Evolutionary conservation across 2,797 vertebrate species (phyloP).

Genomic region (Schizothorax lantsangensis): DNA sequence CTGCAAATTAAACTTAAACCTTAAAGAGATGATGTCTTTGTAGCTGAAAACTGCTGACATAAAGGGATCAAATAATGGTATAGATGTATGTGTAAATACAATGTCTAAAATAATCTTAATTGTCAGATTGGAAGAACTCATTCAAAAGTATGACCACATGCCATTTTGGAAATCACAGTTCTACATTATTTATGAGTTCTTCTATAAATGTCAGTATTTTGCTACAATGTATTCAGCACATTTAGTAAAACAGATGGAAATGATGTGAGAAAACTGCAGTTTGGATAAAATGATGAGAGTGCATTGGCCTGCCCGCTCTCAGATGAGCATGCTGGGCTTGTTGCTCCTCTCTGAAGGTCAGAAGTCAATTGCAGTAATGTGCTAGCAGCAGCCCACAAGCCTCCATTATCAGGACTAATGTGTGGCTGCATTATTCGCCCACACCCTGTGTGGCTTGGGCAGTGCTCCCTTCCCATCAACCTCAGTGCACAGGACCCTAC

Average conservation of each 20-base stretch:
- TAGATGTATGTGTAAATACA: neutral
- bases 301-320: constrained; percentile 22
- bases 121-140: neutral
- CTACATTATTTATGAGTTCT: neutral
- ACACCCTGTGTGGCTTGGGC: constrained; percentile 51
- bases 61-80: neutral
- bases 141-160: neutral
- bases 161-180: neutral
- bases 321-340: constrained; percentile 46
- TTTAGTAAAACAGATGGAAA: constrained; percentile 41
- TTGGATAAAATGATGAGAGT: constrained; percentile 30
- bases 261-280: constrained; percentile 56
- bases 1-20: neutral
- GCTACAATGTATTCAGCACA: neutral
- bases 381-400: constrained; percentile 64
- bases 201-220: constrained; percentile 9
- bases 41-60: neutral
- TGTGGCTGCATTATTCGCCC: constrained; percentile 58
- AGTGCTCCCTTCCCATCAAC: constrained; percentile 46
- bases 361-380: constrained; percentile 72
- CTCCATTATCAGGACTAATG: constrained; percentile 72
- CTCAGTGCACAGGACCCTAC: constrained; percentile 44
- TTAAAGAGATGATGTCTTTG: neutral
- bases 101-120: neutral
- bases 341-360: constrained; percentile 60